A percentile compares a stretch with the other conserved stretches of the same genome.
phyloP scores from a whole-genome alignment of 2,797 vertebrate species.

The Myoxocephalus aenaeus region DNA sequence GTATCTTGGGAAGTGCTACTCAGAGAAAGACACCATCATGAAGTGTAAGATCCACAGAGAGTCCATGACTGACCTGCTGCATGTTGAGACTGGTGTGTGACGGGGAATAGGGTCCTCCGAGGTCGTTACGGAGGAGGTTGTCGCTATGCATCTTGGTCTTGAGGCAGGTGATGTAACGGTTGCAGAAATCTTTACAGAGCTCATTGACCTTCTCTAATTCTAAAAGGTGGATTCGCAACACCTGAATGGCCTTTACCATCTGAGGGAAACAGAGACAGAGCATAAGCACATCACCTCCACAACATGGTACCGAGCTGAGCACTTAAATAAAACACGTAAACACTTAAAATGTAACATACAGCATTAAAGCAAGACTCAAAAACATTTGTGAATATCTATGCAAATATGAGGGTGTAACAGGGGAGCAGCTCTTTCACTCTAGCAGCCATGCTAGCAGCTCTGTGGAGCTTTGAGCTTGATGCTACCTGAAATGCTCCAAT shows the following conservation, averaged over 20 bases:
- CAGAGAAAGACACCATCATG: background rate
- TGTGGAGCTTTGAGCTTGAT: background rate
- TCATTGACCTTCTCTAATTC: conserved; percentile 99
- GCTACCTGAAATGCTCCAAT: background rate
- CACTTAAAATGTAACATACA: background rate
- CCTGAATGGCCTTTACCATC: conserved; percentile 99
- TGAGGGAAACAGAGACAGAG: conserved; percentile 61
- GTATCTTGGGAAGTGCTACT: conserved; percentile 1
- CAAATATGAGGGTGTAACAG: background rate
- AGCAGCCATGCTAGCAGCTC: background rate
- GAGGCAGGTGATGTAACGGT: conserved; percentile 99
- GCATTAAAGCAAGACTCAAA: background rate
- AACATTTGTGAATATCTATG: background rate
- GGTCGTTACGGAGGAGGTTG: conserved; percentile 98
- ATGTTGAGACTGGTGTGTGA: conserved; percentile 94
- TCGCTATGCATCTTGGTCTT: conserved; percentile 99
- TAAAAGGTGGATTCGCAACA: conserved; percentile 96
- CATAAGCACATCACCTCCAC: background rate
- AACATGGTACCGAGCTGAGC: background rate
- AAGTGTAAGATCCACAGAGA: background rate
- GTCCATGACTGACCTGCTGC: conserved; percentile 89
- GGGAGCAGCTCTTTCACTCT: background rate
- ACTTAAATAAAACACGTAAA: background rate
- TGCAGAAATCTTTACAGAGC: conserved; percentile 99
- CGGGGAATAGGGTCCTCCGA: conserved; percentile 96